phyloP scores from a whole-genome alignment of 64 coral and sea anemone genomes.

The Montipora cactus region DNA sequence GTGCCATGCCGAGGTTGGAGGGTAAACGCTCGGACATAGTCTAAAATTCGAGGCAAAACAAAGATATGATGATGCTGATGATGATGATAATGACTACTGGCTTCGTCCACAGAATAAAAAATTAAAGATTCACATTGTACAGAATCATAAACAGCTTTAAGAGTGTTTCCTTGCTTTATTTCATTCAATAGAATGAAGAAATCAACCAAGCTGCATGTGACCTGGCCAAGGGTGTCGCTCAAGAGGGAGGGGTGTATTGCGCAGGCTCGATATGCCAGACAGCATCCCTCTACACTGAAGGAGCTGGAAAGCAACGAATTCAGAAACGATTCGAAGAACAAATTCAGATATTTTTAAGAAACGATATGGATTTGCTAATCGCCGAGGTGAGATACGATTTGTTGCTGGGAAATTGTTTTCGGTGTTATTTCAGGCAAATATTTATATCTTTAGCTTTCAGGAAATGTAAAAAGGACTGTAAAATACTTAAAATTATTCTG shows the following conservation, averaged over 20 bases:
- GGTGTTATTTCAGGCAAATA: no score
- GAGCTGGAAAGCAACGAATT: slow-evolving; percentile 55
- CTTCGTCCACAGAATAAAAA: not conserved
- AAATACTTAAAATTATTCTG: no score
- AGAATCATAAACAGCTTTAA: not conserved
- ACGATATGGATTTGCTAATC: slow-evolving; percentile 74
- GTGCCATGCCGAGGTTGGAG: no score
- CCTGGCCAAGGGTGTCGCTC: slow-evolving; percentile 63
- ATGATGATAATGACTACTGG: no score
- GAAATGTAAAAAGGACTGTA: no score
- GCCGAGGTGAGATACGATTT: slow-evolving; percentile 56
- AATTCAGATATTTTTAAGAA: slow-evolving; percentile 61
- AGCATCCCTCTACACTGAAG: slow-evolving; percentile 28
- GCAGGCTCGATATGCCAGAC: slow-evolving; percentile 74
- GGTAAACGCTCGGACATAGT: no score
- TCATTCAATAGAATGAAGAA: slow-evolving; percentile 37
- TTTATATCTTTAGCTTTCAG: no score
- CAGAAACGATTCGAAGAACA: slow-evolving; percentile 71
- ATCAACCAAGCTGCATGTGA: slow-evolving; percentile 69
- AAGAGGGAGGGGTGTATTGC: slow-evolving; percentile 58
- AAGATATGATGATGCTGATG: no score
- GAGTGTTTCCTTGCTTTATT: not conserved
- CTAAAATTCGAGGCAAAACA: no score
- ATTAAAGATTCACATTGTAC: not conserved
- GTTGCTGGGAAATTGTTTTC: no score